These are phyloP conservation scores for Onychomys leucogaster DNA, from an alignment of 2,797 vertebrate genomes.

Conservation along the genomic window DNA sequence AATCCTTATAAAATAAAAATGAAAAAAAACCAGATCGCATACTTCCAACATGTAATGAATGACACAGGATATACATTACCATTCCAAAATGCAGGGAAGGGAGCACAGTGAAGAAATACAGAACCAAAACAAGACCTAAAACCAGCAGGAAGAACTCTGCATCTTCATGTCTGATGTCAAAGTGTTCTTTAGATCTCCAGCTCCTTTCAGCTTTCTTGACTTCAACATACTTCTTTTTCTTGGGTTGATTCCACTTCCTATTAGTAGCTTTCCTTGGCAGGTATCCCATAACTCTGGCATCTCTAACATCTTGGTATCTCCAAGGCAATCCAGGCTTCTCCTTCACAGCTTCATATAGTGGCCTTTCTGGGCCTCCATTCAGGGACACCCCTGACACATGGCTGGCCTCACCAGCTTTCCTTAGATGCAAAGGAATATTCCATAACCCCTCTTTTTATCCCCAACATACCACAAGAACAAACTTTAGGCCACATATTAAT, in stretches of 20 bases:
- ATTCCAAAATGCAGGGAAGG: neutral
- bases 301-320: neutral
- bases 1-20: neutral
- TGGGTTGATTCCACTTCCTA: neutral
- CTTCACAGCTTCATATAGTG: neutral
- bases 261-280: neutral
- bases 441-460: neutral
- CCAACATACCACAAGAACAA: neutral
- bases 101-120: neutral
- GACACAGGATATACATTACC: neutral
- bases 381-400: neutral
- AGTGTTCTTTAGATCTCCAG: neutral
- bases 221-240: neutral
- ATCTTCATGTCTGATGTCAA: neutral
- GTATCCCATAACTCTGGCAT: neutral
- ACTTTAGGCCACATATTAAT: neutral
- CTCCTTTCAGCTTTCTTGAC: neutral
- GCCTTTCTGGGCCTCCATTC: neutral
- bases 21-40: neutral
- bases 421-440: neutral
- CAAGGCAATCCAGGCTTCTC: neutral
- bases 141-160: neutral
- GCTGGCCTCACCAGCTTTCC: neutral
- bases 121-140: neutral
- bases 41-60: neutral